Base-by-base conservation (phyloP, 2,888 invertebrate genomes). In the Trissonchulus latispiculum region DNA sequence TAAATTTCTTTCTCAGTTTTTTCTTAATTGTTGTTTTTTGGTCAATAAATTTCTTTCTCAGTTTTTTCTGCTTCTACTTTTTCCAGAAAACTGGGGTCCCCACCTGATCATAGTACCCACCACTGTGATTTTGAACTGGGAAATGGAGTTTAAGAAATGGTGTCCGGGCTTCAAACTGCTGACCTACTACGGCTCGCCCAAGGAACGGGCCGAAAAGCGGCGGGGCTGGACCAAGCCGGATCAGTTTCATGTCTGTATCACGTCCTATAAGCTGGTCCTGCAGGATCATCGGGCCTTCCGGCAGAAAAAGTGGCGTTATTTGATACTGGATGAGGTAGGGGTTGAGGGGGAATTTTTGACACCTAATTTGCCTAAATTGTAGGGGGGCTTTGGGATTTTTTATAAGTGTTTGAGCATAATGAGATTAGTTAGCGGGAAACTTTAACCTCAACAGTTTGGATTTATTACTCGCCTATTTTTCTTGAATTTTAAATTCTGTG, bases 61-160 rank as follows among this genome's bases (percentile, higher is more conserved):
- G n/a, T 37, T 76, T 23, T 48, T 74, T 71, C 61, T 32, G 66
- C 23, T 71, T 80, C 79, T 78, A 81, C 84, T 64, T 8, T 31
- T 64, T 64, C 33, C 29, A 64, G 88, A 87, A 78, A 90, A 93
- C 83, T 99, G 99, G 99, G 99, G 99, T 37, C 99, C 99, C 72
- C 99, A 99, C 88, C 87, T 99, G 33, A 95, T 99, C 78, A 92
- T 99, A 76, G 99, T 99, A 78, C 99, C 99, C 75, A 99, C 99
- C 28, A 96, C 96, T 77, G 97, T 99, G 71, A 95, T 99, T 91
- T 88, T 99, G 76, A 99, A 99, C 86, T 99, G 99, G 99, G 99
- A 99, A 87, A 94, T 97, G 93, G 99, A 99, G 85, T 92, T 95
- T 83, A 97, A 99, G 85, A 97, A 97, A 85, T 99, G 99, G 99